Evolutionary conservation across 2,888 invertebrate species (phyloP), one percentile per base, ranked within the genome.

Genomic region (Brassicogethes aeneus): DNA sequence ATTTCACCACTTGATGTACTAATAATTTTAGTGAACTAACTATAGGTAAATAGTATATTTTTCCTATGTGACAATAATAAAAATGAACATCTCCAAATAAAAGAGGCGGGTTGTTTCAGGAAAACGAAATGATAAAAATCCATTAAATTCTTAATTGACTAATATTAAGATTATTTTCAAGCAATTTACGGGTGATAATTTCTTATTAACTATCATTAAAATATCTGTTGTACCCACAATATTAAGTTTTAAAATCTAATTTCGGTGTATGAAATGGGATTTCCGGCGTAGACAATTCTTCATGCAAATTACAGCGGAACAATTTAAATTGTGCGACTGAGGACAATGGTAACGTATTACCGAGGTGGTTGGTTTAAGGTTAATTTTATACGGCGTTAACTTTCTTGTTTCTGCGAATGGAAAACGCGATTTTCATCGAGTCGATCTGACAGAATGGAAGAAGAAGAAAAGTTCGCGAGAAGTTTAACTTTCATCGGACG

Each of bases 301-400:
- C 45, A 48, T 48, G 52, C 53, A 56, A 58, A 54, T 56, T 58
- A 49, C 51, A 52, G 55, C 52, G 53, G 55, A 55, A 56, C 55
- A 53, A 53, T 52, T 55, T 50, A 54, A 54, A 56, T 54, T 51
- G 52, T 56, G 52, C 50, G 53, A 55, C 51, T 49, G 52, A 43
- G 53, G 54, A 59, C 56, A 59, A 57, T 57, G 23, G 52, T 53
- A 52, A 53, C 49, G 57, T 52, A 57, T 60, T 60, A 56, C 46
- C 48, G 51, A 54, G 53, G 53, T 55, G 51, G 51, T 44, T 41
- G 40, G 42, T 44, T 41, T 44, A 53, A 56, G 56, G 56, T 60
- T 58, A 59, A 59, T 59, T 60, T 56, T 53, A 56, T 56, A 57
- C 55, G 49, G 53, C 50, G 53, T 51, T 51, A 57, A 59, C 57